phyloP scores from a whole-genome alignment of 2,113 vertebrate genomes.

The Sapayoa aenigma region DNA sequence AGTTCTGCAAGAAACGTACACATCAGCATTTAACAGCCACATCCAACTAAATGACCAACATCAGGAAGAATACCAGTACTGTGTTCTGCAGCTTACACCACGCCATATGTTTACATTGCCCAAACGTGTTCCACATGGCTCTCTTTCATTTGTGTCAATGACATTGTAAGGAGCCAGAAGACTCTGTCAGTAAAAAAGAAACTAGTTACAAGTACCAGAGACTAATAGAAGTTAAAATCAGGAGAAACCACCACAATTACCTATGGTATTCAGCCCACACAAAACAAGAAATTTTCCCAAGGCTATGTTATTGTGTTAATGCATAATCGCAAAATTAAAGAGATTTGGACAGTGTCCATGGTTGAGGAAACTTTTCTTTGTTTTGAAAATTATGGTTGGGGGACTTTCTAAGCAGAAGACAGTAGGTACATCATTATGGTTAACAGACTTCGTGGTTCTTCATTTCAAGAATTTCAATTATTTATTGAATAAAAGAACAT shows the following conservation, averaged over 20 bases:
- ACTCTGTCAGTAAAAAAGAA: neutral
- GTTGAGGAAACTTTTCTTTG: neutral
- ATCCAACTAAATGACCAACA: neutral
- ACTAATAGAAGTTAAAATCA: neutral
- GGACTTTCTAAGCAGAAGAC: neutral
- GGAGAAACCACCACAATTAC: neutral
- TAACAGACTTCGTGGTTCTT: neutral
- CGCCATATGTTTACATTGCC: neutral
- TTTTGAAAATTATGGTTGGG: neutral
- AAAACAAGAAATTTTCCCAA: neutral
- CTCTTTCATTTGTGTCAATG: neutral
- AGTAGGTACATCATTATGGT: neutral
- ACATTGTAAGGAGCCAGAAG: neutral
- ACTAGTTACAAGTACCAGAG: neutral
- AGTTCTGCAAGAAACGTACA: neutral
- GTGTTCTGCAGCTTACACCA: neutral
- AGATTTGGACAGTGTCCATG: neutral
- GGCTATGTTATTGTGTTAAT: neutral
- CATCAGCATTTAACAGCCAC: neutral
- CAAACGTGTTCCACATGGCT: neutral
- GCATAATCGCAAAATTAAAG: neutral
- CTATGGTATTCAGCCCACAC: neutral
- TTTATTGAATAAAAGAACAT: neutral
- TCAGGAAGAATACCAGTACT: neutral
- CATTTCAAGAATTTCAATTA: neutral